Percentiles rank a stretch among this genome's conserved stretches.
Conservation (phyloP, 2,113 vertebrate genomes). For the Pseudopodoces humilis region DNA sequence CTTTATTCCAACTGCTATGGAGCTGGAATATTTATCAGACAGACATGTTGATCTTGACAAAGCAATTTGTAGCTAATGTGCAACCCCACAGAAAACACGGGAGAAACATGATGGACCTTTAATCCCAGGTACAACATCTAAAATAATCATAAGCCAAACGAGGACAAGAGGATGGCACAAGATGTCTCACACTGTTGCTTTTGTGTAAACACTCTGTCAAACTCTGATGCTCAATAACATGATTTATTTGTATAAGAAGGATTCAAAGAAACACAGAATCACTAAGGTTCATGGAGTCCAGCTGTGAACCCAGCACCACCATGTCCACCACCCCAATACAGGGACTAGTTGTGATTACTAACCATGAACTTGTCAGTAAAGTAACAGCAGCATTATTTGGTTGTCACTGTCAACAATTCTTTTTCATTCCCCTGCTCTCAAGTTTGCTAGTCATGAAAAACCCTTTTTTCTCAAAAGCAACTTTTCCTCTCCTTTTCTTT, state of each 20-base stretch:
- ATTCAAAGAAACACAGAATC: neutral
- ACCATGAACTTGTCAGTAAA: neutral
- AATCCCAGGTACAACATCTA: neutral
- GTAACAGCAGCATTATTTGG: neutral
- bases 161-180: neutral
- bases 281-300: neutral
- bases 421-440: neutral
- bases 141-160: neutral
- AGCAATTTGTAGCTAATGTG: neutral
- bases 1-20: accelerated
- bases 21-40: neutral
- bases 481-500: neutral
- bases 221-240: neutral
- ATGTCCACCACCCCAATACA: neutral
- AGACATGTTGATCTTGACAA: neutral
- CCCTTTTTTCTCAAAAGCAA: neutral
- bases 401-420: neutral
- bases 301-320: neutral
- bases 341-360: neutral
- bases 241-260: neutral
- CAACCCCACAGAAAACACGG: neutral
- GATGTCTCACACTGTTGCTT: neutral
- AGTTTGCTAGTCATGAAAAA: neutral
- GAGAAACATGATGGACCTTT: neutral
- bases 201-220: neutral